Base-by-base conservation (phyloP, 1,140 invertebrate genomes). In the Drosophila busckii region DNA sequence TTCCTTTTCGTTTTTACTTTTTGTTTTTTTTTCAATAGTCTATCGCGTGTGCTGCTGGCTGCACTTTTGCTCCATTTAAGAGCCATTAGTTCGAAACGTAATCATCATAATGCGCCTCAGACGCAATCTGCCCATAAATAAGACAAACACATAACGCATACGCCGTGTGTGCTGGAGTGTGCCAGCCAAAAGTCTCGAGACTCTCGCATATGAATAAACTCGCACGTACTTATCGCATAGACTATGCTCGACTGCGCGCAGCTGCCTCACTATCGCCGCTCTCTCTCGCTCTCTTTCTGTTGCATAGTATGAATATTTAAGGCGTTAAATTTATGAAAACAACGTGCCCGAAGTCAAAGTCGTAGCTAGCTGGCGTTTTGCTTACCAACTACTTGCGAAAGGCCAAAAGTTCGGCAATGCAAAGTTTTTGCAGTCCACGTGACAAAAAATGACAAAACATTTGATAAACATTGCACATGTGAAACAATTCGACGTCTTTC, bases 141-240 rank as follows among this genome's bases (percentile, higher is more conserved):
- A 78, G 73, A 78, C 68, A 80, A 80, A 60, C 63, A 71, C 68
- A 78, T 80, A 73, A 71, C 71, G 68, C 50, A 78, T 80, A 69
- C 75, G 68, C 75, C 56, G 53, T 50, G 63, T 71, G 49, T 52
- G n/a, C n/a, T n/a, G n/a, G n/a, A n/a, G n/a, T n/a, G n/a, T n/a
- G n/a, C n/a, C 13, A 5, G 16, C 46, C 20, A 44, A 35, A n/a
- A 53, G 49, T 42, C 35, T 65, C 32, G 28, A 59, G 70, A 41
- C 38, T 58, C 71, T 80, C 54, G 60, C 63, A 78, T 80, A 78
- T 78, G 73, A 73, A 78, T 78, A 78, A 78, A 73, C 73, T 78
- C 69, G 68, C 73, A 78, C 73, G 73, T 78, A 78, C 73, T 78
- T 78, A 78, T 78, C 73, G 73, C 73, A 78, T 78, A 73, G 73